Evolutionary conservation across 2,888 invertebrate genomes (phyloP).

Genomic region (Panopea generosa): DNA sequence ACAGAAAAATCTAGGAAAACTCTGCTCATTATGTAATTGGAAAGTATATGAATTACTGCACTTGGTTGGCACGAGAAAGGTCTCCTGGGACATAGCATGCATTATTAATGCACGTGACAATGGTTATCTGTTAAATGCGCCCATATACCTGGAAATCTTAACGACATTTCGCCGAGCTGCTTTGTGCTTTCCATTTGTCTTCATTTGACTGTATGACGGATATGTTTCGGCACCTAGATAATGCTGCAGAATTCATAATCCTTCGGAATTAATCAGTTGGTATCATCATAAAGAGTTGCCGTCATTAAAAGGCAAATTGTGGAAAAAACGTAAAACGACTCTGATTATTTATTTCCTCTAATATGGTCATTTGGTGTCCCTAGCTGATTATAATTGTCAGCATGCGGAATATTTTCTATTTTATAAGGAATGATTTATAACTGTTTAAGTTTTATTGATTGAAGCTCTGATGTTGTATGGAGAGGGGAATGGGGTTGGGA

Average conservation of each 20-base stretch:
- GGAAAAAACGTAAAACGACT: not conserved
- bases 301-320: not conserved
- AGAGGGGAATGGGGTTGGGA: too few relatives aligned
- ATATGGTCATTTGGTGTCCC: slow-evolving; percentile 33
- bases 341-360: slow-evolving; percentile 37
- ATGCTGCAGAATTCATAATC: too few relatives aligned
- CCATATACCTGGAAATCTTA: not conserved
- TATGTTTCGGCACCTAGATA: slow-evolving; percentile 12
- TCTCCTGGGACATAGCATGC: too few relatives aligned
- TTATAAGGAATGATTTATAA: slow-evolving; percentile 35
- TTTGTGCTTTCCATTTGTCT: not conserved
- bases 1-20: too few relatives aligned
- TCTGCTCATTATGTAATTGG: too few relatives aligned
- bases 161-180: not conserved
- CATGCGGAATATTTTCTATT: slow-evolving; percentile 26
- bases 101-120: too few relatives aligned
- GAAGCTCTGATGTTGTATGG: too few relatives aligned
- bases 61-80: too few relatives aligned
- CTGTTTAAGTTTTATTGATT: slow-evolving; percentile 16
- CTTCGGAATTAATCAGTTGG: too few relatives aligned
- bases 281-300: too few relatives aligned
- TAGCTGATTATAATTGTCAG: slow-evolving; percentile 39
- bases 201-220: slow-evolving; percentile 4
- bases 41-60: too few relatives aligned
- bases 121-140: not conserved